phyloP scores from a whole-genome alignment of 2,888 invertebrate species.

The Metallyticus violacea region DNA sequence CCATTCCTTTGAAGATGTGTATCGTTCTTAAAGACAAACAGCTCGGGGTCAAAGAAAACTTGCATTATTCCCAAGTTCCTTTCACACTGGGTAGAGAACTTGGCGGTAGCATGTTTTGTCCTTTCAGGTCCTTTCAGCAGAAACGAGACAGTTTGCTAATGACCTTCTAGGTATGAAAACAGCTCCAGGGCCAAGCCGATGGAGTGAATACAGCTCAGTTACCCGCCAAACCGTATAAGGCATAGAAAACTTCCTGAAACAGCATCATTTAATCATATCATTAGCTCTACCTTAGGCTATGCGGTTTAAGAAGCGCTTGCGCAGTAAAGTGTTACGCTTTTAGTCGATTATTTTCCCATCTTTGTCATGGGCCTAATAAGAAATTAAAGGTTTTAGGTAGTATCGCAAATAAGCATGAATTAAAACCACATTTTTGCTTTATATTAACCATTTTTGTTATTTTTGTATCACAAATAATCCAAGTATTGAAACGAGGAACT shows the following conservation, averaged over 20 bases:
- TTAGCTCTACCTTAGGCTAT: neutral
- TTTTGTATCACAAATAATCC: too few species aligned
- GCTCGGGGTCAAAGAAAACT: neutral
- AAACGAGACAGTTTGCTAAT: neutral
- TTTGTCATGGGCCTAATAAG: too few species aligned
- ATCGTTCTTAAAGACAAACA: neutral
- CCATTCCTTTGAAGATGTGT: neutral
- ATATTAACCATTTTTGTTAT: too few species aligned
- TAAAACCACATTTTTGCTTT: too few species aligned
- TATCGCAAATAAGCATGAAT: too few species aligned
- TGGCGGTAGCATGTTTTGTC: neutral
- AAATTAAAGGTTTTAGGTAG: too few species aligned
- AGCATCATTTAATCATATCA: neutral
- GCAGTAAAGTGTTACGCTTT: too few species aligned
- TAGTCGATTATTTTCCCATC: too few species aligned
- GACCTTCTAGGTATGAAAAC: neutral
- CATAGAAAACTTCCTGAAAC: neutral
- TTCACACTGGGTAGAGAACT: neutral
- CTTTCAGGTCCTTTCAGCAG: neutral
- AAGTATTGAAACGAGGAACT: too few species aligned
- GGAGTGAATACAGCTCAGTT: neutral
- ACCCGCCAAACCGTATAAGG: too few species aligned
- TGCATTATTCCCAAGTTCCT: neutral
- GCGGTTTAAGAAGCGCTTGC: too few species aligned
- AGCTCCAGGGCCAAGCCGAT: neutral